Conservation (phyloP, 2,113 vertebrate genomes). For the Scolopax mira region DNA sequence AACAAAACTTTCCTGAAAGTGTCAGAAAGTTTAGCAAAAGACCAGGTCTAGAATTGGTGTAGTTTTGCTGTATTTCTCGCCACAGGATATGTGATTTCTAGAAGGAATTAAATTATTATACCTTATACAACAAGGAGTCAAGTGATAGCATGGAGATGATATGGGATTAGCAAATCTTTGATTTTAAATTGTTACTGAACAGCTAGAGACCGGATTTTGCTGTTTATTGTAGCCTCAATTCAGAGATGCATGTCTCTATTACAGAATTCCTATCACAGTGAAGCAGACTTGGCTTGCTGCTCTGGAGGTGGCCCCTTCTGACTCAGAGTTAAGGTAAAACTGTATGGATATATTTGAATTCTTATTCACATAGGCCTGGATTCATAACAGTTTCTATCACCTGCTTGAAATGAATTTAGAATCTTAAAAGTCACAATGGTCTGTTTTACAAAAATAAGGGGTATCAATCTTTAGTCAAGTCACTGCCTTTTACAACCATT, state of each 20-base stretch:
- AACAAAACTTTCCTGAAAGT: background rate
- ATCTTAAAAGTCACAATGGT: background rate
- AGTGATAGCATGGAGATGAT: background rate
- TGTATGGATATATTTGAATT: background rate
- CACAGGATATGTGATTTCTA: background rate
- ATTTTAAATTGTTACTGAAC: conserved; percentile 8
- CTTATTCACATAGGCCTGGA: background rate
- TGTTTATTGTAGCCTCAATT: background rate
- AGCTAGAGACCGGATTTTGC: background rate
- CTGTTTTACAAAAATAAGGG: background rate
- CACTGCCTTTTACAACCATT: background rate
- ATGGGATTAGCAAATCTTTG: conserved; percentile 4
- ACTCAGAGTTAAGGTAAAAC: background rate
- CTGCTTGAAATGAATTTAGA: background rate
- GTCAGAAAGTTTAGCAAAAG: background rate
- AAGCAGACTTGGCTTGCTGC: background rate
- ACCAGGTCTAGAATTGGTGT: background rate
- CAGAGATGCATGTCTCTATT: background rate
- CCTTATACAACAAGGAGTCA: background rate
- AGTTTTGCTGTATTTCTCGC: background rate
- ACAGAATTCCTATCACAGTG: background rate
- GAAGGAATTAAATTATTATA: background rate
- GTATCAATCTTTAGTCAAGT: background rate
- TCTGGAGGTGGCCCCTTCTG: background rate
- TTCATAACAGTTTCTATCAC: background rate